These are phyloP conservation scores for Rattus rattus DNA, from an alignment of 2,113 vertebrate species.

Conservation along the genomic window DNA sequence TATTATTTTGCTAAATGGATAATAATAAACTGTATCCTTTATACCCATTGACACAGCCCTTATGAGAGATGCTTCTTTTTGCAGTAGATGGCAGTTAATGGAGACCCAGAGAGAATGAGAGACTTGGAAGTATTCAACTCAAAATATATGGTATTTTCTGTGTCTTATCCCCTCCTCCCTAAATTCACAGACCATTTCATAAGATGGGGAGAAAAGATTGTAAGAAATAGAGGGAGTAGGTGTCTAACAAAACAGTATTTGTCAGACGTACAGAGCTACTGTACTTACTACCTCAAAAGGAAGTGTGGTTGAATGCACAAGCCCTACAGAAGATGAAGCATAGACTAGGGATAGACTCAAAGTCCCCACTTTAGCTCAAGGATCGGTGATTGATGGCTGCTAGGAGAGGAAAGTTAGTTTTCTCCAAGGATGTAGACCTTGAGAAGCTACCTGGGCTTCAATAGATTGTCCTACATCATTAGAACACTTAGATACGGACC, in stretches of 20 bases:
- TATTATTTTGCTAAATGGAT: not conserved
- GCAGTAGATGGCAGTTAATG: not conserved
- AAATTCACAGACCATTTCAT: not conserved
- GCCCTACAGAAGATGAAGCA: not conserved
- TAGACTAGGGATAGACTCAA: not conserved
- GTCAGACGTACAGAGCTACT: not conserved
- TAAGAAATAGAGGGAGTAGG: not conserved
- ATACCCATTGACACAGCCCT: not conserved
- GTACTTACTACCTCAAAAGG: not conserved
- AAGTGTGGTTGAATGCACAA: not conserved
- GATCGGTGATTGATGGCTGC: not conserved
- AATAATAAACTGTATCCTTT: not conserved
- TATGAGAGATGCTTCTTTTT: not conserved
- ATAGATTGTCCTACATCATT: not conserved
- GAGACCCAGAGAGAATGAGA: not conserved
- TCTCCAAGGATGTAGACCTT: not conserved
- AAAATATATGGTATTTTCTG: not conserved
- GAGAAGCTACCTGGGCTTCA: not conserved
- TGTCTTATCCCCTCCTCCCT: not conserved
- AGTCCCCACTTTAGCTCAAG: not conserved
- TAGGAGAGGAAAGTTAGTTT: not conserved
- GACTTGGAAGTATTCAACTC: not conserved
- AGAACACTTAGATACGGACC: not conserved
- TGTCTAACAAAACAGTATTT: not conserved
- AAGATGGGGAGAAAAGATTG: not conserved